Evolutionary conservation across 2,113 vertebrate genomes (phyloP), one percentile per base, ranked within the genome.

Genomic region (Rhynchopsitta pachyrhyncha): DNA sequence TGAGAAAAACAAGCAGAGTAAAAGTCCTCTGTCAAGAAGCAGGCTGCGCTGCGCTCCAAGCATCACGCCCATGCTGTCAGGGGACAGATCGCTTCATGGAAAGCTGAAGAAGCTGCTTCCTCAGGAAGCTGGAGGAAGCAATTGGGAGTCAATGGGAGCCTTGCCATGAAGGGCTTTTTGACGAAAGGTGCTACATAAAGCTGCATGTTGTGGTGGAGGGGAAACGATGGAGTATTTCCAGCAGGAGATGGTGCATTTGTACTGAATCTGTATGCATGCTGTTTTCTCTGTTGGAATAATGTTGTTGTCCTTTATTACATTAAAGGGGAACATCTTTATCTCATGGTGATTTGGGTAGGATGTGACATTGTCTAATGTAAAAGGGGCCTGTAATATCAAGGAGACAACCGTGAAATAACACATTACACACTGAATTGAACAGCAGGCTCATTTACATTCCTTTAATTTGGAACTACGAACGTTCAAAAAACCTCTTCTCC

Each of bases 341-440:
- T 96, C 88, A 91, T 62, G 74, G 81, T 93, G 88, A 95, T 97
- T 97, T 95, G 91, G 83, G 92, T 91, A 96, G 88, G 88, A 87
- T 82, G 77, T 93, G 88, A 92, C 86, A 89, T 86, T 87, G 86
- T 86, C 16, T 95, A 91, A 67, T 69, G 94, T 86, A 89, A 95
- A 80, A 95, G 53, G 81, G 74, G 52, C 71, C 86, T 92, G 78
- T 82, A 97, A 96, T 94, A 97, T 96, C 83, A 92, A 93, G 83
- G 94, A 97, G 96, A 97, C 96, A 97, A 92, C 96, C 95, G 49
- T 97, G 91, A 97, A 97, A 97, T 94, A 95, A 83, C 81, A 69
- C 57, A 87, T 97, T 97, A 96, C 96, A 96, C 91, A 96, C 92
- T 80, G 68, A 97, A 96, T 84, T 92, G 92, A 97, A 96, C 96